Conservation (phyloP, 2,113 vertebrate species). For the Actenoides hombroni region DNA sequence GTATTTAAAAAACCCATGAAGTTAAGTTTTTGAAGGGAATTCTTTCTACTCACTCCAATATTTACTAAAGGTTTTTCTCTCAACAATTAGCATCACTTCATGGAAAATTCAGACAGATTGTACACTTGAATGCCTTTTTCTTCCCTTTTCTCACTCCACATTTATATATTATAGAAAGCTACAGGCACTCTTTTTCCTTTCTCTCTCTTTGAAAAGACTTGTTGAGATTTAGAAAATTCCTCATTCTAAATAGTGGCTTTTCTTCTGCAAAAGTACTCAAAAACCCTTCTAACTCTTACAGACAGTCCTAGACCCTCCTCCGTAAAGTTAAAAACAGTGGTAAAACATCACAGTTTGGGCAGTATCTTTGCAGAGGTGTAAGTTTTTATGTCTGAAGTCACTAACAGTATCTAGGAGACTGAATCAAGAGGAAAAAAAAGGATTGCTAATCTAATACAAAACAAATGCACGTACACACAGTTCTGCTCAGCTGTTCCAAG, state of each 20-base stretch:
- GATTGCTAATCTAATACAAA: not conserved
- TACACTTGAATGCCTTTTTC: not conserved
- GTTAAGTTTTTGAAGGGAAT: not conserved
- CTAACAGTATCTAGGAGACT: not conserved
- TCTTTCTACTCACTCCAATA: not conserved
- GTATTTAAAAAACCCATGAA: not conserved
- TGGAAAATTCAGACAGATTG: not conserved
- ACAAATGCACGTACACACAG: not conserved
- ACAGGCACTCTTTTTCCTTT: not conserved
- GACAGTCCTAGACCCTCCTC: not conserved
- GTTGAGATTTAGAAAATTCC: not conserved
- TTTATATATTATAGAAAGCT: not conserved
- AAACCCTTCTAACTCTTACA: not conserved
- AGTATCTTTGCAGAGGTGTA: not conserved
- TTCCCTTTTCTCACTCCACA: not conserved
- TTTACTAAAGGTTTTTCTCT: not conserved
- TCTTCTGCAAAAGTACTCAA: not conserved
- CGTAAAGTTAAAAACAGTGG: not conserved
- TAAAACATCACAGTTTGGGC: not conserved
- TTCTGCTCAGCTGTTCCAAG: not conserved
- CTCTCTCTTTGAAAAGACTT: not conserved
- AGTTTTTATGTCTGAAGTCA: not conserved
- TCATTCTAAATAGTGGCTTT: not conserved
- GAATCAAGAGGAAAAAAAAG: not conserved
- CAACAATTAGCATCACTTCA: not conserved